Base-by-base conservation (phyloP, 2,888 invertebrate species). In the Thereva unica region DNA sequence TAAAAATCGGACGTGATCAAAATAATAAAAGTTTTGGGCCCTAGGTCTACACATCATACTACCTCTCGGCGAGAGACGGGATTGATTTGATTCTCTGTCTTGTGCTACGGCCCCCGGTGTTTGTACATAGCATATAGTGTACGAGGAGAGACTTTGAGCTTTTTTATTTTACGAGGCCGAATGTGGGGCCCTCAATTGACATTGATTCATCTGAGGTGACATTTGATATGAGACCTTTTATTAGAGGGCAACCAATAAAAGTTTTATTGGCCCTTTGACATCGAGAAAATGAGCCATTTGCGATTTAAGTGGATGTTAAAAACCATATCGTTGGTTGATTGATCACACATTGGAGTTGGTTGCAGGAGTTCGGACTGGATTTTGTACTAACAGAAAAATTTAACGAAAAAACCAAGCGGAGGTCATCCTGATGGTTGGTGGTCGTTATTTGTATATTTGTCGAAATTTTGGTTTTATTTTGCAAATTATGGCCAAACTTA, bases 1-100 rank as follows among this genome's bases (percentile, higher is more conserved):
- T 10, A 10, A 9, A 23, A 9, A n/a, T 6, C 50, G 50, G 50
- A 61, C 61, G 61, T 61, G 61, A 61, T 50, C 50, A 61, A 61
- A 61, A 49, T 61, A 40, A 50, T 50, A 5, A 61, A 50, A 9
- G 50, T 41, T n/a, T 7, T 4, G 9, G 23, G 23, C 23, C 23
- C 23, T 23, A 23, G 23, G 23, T 23, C 23, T 23, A 49, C 6
- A 10, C 10, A 12, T 8, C 47, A 47, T 5, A 47, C 12, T 6
- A n/a, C 49, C 12, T 49, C 49, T 10, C 9, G 38, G 53, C 38
- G 38, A 53, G 10, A 53, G 10, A 53, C 35, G 38, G 38, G 34
- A 34, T n/a, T 6, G 10, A 4, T 5, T 4, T 37, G 38, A 7
- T n/a, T 53, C 38, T 23, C 23, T 23, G 23, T 23, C 23, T 23